These are phyloP conservation scores for Semnornis frantzii DNA, from an alignment of 2,113 vertebrate species.

Conservation along the genomic window DNA sequence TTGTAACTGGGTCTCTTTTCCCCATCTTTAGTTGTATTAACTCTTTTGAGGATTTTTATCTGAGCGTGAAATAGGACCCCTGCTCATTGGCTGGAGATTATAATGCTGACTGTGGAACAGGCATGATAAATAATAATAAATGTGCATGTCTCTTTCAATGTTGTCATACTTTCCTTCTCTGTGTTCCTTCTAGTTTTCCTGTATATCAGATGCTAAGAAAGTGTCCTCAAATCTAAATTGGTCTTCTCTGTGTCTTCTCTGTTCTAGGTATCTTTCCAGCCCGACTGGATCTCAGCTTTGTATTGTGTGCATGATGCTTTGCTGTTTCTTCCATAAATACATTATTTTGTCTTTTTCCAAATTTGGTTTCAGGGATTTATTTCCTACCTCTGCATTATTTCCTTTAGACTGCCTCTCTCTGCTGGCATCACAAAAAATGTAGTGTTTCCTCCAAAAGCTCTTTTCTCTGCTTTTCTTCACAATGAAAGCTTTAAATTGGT, in stretches of 20 bases:
- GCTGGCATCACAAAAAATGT: background rate
- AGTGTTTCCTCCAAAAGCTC: background rate
- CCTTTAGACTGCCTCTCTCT: background rate
- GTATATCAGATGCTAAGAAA: background rate
- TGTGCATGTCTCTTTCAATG: background rate
- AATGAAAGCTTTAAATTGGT: constrained; percentile 29
- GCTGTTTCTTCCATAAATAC: background rate
- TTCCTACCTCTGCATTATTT: background rate
- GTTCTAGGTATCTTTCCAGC: background rate
- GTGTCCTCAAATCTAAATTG: background rate
- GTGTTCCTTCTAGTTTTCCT: background rate
- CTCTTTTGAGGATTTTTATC: background rate
- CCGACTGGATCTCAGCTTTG: background rate
- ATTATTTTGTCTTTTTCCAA: constrained; percentile 37
- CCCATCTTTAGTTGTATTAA: background rate
- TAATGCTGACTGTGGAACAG: background rate
- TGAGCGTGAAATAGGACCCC: background rate
- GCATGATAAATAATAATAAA: background rate
- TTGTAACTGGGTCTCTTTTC: background rate
- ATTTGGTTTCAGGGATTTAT: background rate
- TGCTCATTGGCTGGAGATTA: background rate
- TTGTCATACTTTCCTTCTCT: background rate
- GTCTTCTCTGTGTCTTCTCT: background rate
- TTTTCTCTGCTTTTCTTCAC: constrained; percentile 26
- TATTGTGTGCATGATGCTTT: background rate